Evolutionary conservation across 2,888 invertebrate species (phyloP).

Genomic region (Beris chalybata): DNA sequence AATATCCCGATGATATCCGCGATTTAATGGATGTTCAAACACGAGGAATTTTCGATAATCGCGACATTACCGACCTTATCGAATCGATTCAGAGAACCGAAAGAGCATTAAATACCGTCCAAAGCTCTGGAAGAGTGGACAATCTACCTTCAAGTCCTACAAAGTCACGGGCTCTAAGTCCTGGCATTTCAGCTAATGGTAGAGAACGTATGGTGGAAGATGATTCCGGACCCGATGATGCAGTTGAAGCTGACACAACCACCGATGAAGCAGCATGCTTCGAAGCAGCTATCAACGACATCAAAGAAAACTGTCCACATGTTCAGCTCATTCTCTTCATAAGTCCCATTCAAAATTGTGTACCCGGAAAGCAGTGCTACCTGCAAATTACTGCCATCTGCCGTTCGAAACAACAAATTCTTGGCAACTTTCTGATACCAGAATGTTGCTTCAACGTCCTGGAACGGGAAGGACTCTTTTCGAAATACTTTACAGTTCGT

Average conservation of each 20-base stretch:
- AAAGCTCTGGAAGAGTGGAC: neutral
- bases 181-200: too few relatives aligned
- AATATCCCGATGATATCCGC: neutral
- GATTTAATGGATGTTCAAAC: slow-evolving; percentile 15
- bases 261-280: neutral
- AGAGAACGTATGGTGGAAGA: too few relatives aligned
- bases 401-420: neutral
- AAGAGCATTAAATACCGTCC: neutral
- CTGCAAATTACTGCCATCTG: slow-evolving; percentile 10
- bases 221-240: too few relatives aligned
- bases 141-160: neutral
- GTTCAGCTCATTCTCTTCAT: slow-evolving; percentile 1
- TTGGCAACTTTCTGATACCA: slow-evolving; percentile 8
- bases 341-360: neutral
- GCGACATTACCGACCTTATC: neutral
- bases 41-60: slow-evolving; percentile 15
- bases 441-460: neutral
- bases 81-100: slow-evolving; percentile 1
- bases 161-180: too few relatives aligned
- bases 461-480: neutral
- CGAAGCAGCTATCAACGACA: slow-evolving; percentile 3
- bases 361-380: neutral
- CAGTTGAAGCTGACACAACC: too few relatives aligned
- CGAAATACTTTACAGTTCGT: slow-evolving; percentile 12
- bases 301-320: neutral